Base-by-base conservation (phyloP, 2,888 invertebrate species). In the Polyommatus icarus region DNA sequence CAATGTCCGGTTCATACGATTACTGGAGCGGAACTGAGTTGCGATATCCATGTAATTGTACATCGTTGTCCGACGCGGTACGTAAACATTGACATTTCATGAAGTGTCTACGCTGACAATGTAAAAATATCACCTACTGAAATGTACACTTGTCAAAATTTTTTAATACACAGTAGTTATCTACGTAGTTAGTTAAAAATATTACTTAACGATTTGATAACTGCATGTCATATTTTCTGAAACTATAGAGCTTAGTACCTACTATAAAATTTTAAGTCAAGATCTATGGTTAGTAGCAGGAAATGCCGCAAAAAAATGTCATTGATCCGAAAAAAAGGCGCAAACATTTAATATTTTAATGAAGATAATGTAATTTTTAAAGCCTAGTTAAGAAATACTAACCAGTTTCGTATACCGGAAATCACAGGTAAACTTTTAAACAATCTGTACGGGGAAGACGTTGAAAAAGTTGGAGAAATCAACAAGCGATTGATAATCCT, bases 401-500 rank as follows among this genome's bases (percentile, higher is more conserved):
- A 61, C 61, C 12, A 20, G 15, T 7, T 15, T 6, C 67, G 67
- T 29, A 29, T 18, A 29, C 15, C 29, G 67, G 67, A 32, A 32
- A 67, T 29, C 29, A 15, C n/a, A 3, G 71, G 46, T 15, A 46
- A 73, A 46, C 73, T 73, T 40, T 20, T 46, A 73, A 72, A 73
- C 24, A 73, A 46, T 29, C 67, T 20, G 20, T 15, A 72, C 20
- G 40, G 46, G 0, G 73, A 10, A 40, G 54, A 75, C 50, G 54
- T 54, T 75, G 75, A 75, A 75, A 75, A 75, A 75, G 50, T 75
- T 71, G 72, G 76, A 77, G 73, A 84, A 89, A 85, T 87, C 88
- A 89, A 89, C 88, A 89, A 86, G 85, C 87, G 83, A 88, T 89
- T 88, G 88, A 85, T 87, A 89, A 85, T 84, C 85, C 78, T 80